Evolutionary conservation across 2,888 invertebrate genomes (phyloP).

Genomic region (Pseudococcus longispinus): DNA sequence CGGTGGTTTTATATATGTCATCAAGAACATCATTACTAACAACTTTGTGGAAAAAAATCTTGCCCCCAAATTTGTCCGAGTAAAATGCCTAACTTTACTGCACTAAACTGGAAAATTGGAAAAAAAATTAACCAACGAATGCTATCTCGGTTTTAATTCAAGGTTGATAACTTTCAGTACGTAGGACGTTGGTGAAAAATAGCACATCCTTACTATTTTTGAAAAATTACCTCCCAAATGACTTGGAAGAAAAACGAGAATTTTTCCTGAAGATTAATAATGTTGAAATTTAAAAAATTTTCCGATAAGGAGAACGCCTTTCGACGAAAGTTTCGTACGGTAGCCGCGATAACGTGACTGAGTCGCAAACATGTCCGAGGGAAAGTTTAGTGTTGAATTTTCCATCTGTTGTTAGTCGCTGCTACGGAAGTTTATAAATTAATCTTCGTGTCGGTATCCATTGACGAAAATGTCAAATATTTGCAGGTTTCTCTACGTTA

Average conservation of each 20-base stretch:
- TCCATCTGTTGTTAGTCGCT: not conserved
- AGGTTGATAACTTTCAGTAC: not conserved
- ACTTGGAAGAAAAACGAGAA: not conserved
- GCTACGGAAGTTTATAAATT: slow-evolving; percentile 3
- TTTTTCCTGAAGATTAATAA: slow-evolving; percentile 11
- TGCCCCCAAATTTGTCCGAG: no score
- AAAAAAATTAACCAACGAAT: no score
- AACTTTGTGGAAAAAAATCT: no score
- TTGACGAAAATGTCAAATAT: not conserved
- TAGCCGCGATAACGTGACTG: not conserved
- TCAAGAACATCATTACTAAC: no score
- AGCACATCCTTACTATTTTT: not conserved
- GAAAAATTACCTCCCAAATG: not conserved
- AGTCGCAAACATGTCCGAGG: not conserved
- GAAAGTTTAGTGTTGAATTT: not conserved
- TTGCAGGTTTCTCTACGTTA: not conserved
- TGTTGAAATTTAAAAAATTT: not conserved
- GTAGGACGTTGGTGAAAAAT: not conserved
- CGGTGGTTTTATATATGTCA: no score
- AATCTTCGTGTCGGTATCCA: not conserved
- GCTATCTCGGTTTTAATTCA: not conserved
- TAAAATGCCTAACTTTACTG: no score
- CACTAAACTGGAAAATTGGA: no score
- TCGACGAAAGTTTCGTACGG: not conserved
- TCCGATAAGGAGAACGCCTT: not conserved